Evolutionary conservation across 2,113 vertebrate species (phyloP).

Genomic region (Mystacornis crossleyi): DNA sequence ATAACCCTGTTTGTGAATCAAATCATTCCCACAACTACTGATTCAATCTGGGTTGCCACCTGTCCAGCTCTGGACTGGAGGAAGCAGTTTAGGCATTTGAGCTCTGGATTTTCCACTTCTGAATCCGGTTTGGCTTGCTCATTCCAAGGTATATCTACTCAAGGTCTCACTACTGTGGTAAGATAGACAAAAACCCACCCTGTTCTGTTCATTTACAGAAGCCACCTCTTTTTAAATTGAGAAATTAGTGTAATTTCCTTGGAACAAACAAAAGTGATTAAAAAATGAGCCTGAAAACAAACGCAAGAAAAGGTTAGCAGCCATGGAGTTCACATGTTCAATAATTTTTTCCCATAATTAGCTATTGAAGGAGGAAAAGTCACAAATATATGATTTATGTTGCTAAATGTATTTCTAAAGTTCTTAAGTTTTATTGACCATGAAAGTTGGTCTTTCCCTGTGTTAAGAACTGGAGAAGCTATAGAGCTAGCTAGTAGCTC

Average conservation of each 20-base stretch:
- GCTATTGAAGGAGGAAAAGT: constrained; percentile 63
- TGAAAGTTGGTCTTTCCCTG: constrained; percentile 84
- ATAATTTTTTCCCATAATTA: constrained; percentile 70
- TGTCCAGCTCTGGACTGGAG: constrained; percentile 71
- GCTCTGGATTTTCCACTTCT: constrained; percentile 3
- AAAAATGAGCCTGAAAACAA: constrained; percentile 29
- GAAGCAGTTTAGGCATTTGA: constrained; percentile 44
- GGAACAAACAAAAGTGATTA: neutral
- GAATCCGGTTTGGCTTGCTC: neutral
- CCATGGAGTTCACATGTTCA: neutral
- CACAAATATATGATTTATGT: constrained; percentile 80
- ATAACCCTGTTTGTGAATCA: constrained; percentile 82
- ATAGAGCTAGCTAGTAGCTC: constrained; percentile 78
- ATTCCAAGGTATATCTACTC: neutral
- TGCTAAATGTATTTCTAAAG: constrained; percentile 81
- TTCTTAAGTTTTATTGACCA: constrained; percentile 87
- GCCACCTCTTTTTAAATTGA: neutral
- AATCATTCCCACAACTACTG: constrained; percentile 77
- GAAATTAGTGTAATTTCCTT: neutral
- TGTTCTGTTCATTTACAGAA: neutral
- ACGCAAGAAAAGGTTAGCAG: constrained; percentile 24
- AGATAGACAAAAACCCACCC: neutral
- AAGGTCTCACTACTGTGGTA: neutral
- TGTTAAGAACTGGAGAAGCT: constrained; percentile 76
- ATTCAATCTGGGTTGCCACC: constrained; percentile 80